Base-by-base conservation (phyloP, 92 coral and sea anemone species). In the Porites lobata region DNA sequence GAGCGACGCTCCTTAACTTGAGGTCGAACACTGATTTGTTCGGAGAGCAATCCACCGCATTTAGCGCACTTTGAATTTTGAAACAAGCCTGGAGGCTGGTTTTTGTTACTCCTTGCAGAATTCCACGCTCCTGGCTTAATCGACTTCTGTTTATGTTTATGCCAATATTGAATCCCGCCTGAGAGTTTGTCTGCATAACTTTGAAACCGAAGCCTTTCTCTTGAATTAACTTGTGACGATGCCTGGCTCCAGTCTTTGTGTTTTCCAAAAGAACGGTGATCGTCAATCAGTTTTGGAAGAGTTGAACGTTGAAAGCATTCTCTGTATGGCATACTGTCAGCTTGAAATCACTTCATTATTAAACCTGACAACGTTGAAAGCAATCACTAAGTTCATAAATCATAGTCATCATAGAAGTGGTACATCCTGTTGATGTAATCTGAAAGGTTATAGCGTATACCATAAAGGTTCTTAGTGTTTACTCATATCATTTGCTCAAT, bases 111-210 rank as follows among this genome's bases (percentile, higher is more conserved):
- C 59, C 18, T 15, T 18, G 12, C 71, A 7, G 64, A 18, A n/a
- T 74, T 75, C 66, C 64, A 32, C 72, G 80, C 38, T 22, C 88
- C 71, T 14, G 69, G 43, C 82, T 89, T 51, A 29, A 9, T 53
- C 32, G 76, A 50, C 50, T 67, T 80, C 8, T 8, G 86, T 69
- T 88, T 92, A 7, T 85, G 94, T 65, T 93, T 95, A 69, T 87
- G 84, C 98, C 98, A 95, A 72, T 93, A 92, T 75, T 95, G 94
- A 47, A 95, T 83, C 13, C 96, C 98, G 9, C 98, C 96, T 1
- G 92, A 91, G 18, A 90, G 38, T 69, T 85, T 76, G 76, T 92
- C 94, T 47, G 50, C 56, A 43, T 83, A 74, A 8, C 69, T 65
- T 12, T 83, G 85, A 79, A 86, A 91, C 14, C 93, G 88, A 11